Evolutionary conservation across 1,140 invertebrate species (phyloP).

Genomic region (Drosophila nebulosa): DNA sequence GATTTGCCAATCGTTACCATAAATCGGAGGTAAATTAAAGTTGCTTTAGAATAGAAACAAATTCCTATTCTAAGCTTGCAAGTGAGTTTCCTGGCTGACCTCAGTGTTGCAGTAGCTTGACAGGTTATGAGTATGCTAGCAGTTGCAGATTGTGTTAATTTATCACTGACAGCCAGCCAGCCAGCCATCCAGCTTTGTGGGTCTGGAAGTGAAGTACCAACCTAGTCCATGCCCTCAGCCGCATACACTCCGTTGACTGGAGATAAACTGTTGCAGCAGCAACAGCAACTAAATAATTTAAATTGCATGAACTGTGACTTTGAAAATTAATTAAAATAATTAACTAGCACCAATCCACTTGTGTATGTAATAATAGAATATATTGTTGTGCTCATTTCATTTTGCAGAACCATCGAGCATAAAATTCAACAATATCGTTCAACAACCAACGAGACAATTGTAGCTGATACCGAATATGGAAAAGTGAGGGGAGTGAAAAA

Average conservation of each 20-base stretch:
- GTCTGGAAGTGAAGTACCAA: conserved; percentile 34
- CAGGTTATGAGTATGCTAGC: conserved; percentile 18
- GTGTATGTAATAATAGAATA: conserved; percentile 26
- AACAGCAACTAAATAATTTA: conserved; percentile 61
- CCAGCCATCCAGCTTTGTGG: conserved; percentile 51
- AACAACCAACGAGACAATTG: conserved; percentile 64
- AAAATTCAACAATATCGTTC: conserved; percentile 70
- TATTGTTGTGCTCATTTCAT: conserved; percentile 34
- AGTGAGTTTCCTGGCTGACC: conserved; percentile 14
- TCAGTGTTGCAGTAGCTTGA: conserved; percentile 41
- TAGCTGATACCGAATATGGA: conserved; percentile 70
- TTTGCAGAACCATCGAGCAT: conserved; percentile 70
- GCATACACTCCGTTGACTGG: conserved; percentile 26
- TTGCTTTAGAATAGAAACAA: not conserved
- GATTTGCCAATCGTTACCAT: not conserved
- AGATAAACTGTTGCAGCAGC: conserved; percentile 29
- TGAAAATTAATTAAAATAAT: conserved; percentile 58
- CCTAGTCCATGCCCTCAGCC: not conserved
- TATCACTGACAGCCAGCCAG: conserved; percentile 59
- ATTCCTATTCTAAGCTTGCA: conserved; percentile 11
- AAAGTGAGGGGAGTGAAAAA: conserved; percentile 68
- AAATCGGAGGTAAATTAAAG: not conserved
- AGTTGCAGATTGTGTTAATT: conserved; percentile 47
- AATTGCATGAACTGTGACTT: conserved; percentile 56
- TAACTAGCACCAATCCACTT: conserved; percentile 13